phyloP scores from a whole-genome alignment of 2,113 vertebrate genomes.

The Rhizomys pruinosus region DNA sequence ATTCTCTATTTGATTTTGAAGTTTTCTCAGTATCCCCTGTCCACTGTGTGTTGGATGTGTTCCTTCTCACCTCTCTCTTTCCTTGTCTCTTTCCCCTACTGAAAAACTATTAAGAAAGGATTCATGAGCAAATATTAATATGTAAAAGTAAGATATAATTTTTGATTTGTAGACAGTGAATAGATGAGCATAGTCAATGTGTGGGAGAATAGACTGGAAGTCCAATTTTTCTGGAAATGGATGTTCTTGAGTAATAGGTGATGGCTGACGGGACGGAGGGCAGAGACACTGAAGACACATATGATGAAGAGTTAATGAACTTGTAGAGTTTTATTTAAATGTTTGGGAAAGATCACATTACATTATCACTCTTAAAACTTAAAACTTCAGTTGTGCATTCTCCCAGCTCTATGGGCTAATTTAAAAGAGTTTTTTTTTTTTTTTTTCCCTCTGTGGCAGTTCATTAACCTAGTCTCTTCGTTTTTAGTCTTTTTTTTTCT shows the following conservation, averaged over 20 bases:
- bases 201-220: neutral
- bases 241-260: neutral
- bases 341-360: neutral
- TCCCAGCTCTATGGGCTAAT: neutral
- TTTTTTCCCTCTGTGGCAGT: neutral
- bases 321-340: neutral
- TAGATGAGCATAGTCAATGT: neutral
- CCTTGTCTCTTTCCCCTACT: neutral
- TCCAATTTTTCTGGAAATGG: neutral
- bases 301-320: neutral
- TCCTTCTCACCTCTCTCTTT: neutral
- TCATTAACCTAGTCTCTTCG: neutral
- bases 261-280: neutral
- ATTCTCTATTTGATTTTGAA: neutral
- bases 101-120: neutral
- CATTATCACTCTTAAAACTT: neutral
- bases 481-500: neutral
- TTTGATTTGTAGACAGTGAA: neutral
- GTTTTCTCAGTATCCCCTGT: too few relatives aligned
- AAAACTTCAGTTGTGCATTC: neutral
- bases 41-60: too few relatives aligned
- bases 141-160: neutral
- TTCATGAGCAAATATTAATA: neutral
- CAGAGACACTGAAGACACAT: neutral
- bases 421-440: neutral